phyloP scores from a whole-genome alignment of 2,888 invertebrate species.

The Patella ulyssiponensis region DNA sequence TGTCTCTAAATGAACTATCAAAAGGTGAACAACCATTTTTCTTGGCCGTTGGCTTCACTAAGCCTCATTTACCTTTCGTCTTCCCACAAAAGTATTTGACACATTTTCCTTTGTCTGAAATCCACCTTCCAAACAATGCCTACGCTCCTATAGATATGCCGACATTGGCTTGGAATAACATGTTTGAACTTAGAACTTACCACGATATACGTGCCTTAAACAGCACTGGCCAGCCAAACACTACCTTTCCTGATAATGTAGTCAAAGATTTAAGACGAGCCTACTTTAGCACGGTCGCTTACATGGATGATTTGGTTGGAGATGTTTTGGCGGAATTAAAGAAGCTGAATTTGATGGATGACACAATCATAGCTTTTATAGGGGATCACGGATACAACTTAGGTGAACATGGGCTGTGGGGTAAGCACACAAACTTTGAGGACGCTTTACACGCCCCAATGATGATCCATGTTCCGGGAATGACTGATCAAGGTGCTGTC shows the following conservation, averaged over 20 bases:
- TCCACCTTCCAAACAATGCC: conserved; percentile 22
- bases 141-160: conserved; percentile 19
- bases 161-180: conserved; percentile 12
- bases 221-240: conserved; percentile 24
- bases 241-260: conserved; percentile 32
- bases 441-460: conserved; percentile 52
- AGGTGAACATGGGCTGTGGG: conserved; percentile 45
- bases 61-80: conserved; percentile 46
- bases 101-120: too few relatives aligned
- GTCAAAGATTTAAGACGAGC: conserved; percentile 34
- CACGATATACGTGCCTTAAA: conserved; percentile 29
- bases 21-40: conserved; percentile 41
- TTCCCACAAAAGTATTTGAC: conserved; percentile 37
- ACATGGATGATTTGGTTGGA: conserved; percentile 43
- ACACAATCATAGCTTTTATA: conserved; percentile 43
- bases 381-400: conserved; percentile 50
- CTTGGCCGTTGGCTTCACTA: conserved; percentile 45
- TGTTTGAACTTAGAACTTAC: conserved; percentile 14
- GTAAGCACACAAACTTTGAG: conserved; percentile 55
- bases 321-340: conserved; percentile 39
- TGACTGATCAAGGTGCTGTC: conserved; percentile 36
- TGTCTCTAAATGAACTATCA: conserved; percentile 26
- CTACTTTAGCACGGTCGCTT: conserved; percentile 24
- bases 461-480: conserved; percentile 47
- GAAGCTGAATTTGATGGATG: conserved; percentile 31